These are phyloP conservation scores for Troglohyphantes excavatus DNA, from an alignment of 2,888 invertebrate species.

Conservation along the genomic window DNA sequence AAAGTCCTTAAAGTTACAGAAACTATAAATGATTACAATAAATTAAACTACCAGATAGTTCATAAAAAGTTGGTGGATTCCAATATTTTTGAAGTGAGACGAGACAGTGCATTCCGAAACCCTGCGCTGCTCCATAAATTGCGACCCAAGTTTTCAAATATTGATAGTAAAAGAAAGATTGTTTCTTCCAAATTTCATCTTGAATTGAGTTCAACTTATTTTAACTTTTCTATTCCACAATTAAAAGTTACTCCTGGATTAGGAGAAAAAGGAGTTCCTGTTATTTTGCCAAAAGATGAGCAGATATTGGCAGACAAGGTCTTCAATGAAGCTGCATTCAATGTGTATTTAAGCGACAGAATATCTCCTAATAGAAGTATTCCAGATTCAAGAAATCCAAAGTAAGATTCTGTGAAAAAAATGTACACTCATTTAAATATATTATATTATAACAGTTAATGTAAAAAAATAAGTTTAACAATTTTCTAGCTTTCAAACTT, in stretches of 20 bases:
- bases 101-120: slow-evolving; percentile 35
- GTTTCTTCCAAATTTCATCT: neutral
- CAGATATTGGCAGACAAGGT: slow-evolving; percentile 86
- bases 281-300: slow-evolving; percentile 87
- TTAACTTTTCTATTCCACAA: slow-evolving; percentile 38
- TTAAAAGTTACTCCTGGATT: slow-evolving; percentile 84
- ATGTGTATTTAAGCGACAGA: slow-evolving; percentile 93
- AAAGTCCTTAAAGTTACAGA: neutral
- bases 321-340: slow-evolving; percentile 92
- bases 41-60: neutral
- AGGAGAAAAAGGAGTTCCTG: slow-evolving; percentile 89
- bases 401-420: slow-evolving; percentile 81
- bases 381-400: slow-evolving; percentile 85
- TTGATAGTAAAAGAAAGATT: neutral
- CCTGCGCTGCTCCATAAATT: slow-evolving; percentile 68
- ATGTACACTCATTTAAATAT: too few species aligned
- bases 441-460: too few species aligned
- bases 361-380: slow-evolving; percentile 92
- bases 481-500: too few species aligned
- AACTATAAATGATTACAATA: neutral
- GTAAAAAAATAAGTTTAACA: too few species aligned
- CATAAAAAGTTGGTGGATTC: slow-evolving; percentile 16
- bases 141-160: slow-evolving; percentile 19
- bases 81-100: slow-evolving; percentile 23
- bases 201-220: neutral